Conservation (phyloP, 2,797 vertebrate species). For the Phrynocephalus forsythii region DNA sequence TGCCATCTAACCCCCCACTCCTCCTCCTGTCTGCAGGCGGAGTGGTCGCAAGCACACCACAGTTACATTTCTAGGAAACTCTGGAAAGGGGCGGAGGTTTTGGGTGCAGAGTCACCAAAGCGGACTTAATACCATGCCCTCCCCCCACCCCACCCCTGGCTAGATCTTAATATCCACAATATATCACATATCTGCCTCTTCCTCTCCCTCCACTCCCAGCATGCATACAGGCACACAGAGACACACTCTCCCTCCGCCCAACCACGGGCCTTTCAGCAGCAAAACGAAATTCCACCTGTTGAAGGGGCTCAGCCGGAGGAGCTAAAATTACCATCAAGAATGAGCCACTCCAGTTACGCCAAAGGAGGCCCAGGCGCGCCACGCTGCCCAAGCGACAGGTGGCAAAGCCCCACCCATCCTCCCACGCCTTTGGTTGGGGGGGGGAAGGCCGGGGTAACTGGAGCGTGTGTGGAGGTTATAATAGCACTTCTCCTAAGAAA, state of each 20-base stretch:
- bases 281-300: slow-evolving; percentile 76
- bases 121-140: no score
- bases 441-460: not conserved
- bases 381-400: slow-evolving; percentile 68
- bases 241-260: not conserved
- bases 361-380: slow-evolving; percentile 56
- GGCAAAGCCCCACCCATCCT: slow-evolving; percentile 48
- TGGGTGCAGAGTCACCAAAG: not conserved
- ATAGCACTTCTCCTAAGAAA: slow-evolving; percentile 16
- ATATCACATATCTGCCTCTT: not conserved
- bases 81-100: not conserved
- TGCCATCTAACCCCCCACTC: not conserved
- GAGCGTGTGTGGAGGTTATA: not conserved
- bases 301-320: slow-evolving; percentile 14
- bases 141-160: slow-evolving; percentile 35
- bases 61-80: slow-evolving; percentile 13
- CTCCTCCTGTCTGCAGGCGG: no score
- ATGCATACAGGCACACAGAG: not conserved
- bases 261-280: slow-evolving; percentile 43
- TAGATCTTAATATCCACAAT: slow-evolving; percentile 18
- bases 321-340: slow-evolving; percentile 70
- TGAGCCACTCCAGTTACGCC: slow-evolving; percentile 60
- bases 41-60: no score
- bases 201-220: not conserved
- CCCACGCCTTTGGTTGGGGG: not conserved